Base-by-base conservation (phyloP, 1,140 invertebrate species). In the Meloidogyne floridensis region DNA sequence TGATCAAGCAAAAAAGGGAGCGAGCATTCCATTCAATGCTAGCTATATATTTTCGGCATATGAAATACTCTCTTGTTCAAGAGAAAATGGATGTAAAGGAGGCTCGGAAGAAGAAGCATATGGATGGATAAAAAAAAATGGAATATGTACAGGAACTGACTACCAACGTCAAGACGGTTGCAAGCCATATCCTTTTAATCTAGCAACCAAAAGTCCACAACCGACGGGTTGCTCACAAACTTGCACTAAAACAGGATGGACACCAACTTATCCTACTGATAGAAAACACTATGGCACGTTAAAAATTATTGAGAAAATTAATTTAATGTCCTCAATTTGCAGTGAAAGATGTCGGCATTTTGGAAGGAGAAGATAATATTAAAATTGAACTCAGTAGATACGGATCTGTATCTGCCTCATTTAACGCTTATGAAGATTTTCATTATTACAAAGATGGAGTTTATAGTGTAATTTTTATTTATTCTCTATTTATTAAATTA, bases 381-480 rank as follows among this genome's bases (percentile, higher is more conserved):
- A 91, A 92, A 92, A 7, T 95, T 97, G 91, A 93, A 65, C 93
- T 93, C 91, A n/a, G n/a, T n/a, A 93, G 91, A 42, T 94, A 96
- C 90, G 95, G 95, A 18, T 95, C 95, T 4, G 95, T 97, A 0
- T 95, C 96, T 91, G 95, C 92, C n/a, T n/a, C n/a, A n/a, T n/a
- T n/a, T n/a, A n/a, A n/a, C 0, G 94, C 94, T 13, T 97, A 95
- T 89, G 93, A 93, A 77, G 95, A 97, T 91, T 94, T 97, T 86
- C 18, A n/a, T n/a, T n/a, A n/a, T 18, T 83, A 80, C 82, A 79
- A 18, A 11, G 43, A 87, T 92, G 94, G 95, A 86, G 95, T 96
- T 3, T 96, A 32, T 2, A 0, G 32, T 32, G 32, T 32, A 32
- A 1, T 32, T 32, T 32, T 32, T 32, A 32, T 32, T 32, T 32